phyloP scores from a whole-genome alignment of 2,888 invertebrate genomes.

The Phortica magna region DNA sequence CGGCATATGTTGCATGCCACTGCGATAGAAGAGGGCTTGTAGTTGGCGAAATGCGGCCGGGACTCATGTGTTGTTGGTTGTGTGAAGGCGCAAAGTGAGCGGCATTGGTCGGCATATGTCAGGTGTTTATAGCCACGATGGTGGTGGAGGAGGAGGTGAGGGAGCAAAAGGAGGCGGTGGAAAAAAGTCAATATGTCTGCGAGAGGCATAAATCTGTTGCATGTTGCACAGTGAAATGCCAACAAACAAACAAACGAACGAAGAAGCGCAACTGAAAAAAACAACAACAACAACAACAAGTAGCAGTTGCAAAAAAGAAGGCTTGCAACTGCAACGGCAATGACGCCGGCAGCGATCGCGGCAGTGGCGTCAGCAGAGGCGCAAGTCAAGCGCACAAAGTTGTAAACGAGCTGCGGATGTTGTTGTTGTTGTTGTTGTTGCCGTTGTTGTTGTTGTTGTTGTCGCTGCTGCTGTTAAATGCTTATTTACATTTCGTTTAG shows the following conservation, averaged over 20 bases:
- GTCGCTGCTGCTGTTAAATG: slow-evolving; percentile 64
- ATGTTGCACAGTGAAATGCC: slow-evolving; percentile 59
- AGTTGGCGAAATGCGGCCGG: background rate
- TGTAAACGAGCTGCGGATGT: slow-evolving; percentile 60
- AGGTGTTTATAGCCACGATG: slow-evolving; percentile 16
- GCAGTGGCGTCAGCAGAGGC: background rate
- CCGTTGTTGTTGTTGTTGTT: slow-evolving; percentile 42
- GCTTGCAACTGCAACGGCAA: background rate
- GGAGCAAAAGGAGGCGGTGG: slow-evolving; percentile 11
- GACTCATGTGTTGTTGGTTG: slow-evolving; percentile 38
- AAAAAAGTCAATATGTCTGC: slow-evolving; percentile 38
- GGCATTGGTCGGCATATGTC: slow-evolving; percentile 37
- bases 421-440: slow-evolving; percentile 51
- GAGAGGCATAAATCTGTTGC: slow-evolving; percentile 71
- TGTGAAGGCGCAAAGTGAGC: slow-evolving; percentile 6
- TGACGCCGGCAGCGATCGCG: background rate
- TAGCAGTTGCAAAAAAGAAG: background rate
- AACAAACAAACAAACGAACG: background rate
- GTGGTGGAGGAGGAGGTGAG: slow-evolving; percentile 35
- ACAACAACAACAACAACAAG: slow-evolving; percentile 60
- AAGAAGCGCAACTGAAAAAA: background rate
- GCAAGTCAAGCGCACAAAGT: slow-evolving; percentile 24
- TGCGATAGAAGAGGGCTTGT: slow-evolving; percentile 40
- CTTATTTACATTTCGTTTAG: slow-evolving; percentile 75
- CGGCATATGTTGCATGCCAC: slow-evolving; percentile 40